Base-by-base conservation (phyloP, 2,113 vertebrate genomes). In the Dendrocopos noguchii region DNA sequence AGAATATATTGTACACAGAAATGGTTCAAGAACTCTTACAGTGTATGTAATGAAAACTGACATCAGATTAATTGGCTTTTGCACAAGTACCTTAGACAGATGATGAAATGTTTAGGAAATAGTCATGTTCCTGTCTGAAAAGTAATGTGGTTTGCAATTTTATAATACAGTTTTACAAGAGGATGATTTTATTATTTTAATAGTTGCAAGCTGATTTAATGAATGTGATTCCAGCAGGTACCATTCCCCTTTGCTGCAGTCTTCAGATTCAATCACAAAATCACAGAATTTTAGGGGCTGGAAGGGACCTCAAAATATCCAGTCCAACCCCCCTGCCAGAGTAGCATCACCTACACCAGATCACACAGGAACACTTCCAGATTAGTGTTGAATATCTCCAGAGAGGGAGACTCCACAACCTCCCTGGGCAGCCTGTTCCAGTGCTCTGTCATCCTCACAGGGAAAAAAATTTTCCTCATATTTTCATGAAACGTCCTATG, bases 101-200 rank as follows among this genome's bases (percentile, higher is more conserved):
- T 31, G 55, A 87, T 64, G 9, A 88, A 95, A 82, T 65, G 56
- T 55, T 84, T 88, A 82, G 20, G 66, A 91, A 95, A 72, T 61
- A 75, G 75, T 88, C 39, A 22, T 74, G 33, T 79, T 86, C 29
- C 42, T 88, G 15, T 15, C 33, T 73, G 64, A 46, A 93, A 88
- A 16, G 28, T 66, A 87, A 79, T 64, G 21, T 47, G 46, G 46
- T 47, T 47, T 47, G 19, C 7, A 47, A 47, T 47, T 47, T 47
- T 47, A 20, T 47, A 47, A 47, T 57, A 33, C 44, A 74, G 29
- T 87, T 93, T 67, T 73, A 65, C 50, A 73, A 78, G 73, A 27
- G 11, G 7, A 44, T 67, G 0, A 60, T 44, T 64, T 22, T 24
- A 53, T 63, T 22, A 81, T 76, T 86, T 90, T 66, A 86, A 86